Evolutionary conservation across 92 coral and sea anemone genomes (phyloP), one percentile per base, ranked within the genome.

Genomic region (Epizoanthus scotinus): DNA sequence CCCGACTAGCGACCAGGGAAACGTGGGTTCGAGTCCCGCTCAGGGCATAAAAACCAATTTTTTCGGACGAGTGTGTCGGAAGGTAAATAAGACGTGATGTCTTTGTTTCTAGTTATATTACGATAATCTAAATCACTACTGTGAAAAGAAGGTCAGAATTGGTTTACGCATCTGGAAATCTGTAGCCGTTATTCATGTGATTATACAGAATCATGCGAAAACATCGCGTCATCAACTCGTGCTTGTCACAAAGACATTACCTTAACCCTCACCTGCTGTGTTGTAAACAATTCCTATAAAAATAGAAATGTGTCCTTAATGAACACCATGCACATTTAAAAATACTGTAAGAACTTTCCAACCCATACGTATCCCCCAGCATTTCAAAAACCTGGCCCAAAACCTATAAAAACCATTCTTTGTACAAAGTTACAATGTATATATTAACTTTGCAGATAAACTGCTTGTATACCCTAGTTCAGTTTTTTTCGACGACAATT

Each of bases 281-380:
- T 40, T 40, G n/a, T 18, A 62, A 62, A 62, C 67, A 62, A 62
- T 62, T 62, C 36, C 70, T 29, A 31, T 64, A 64, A 64, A 64
- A 64, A 38, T 29, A 29, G n/a, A 64, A 64, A 4, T 64, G 40
- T 9, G n/a, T 64, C 20, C 70, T 14, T 64, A n/a, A 34, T 44
- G 28, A 64, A 64, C 44, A 64, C 70, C 70, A 64, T 64, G 70
- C 70, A 64, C 31, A 27, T 27, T 63, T 9, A 13, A 27, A 26
- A 64, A 64, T 27, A 28, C 31, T 64, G 44, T 63, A 63, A 63
- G 9, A 64, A 34, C 36, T 27, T 29, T 64, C 40, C 40, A 64
- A 64, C 31, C 47, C 70, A 17, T 4, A 14, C 47, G 3, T 29
- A 29, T 17, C 70, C 70, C 70, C 70, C 21, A 64, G 67, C 67